Evolutionary conservation across 2,888 invertebrate species (phyloP).

Genomic region (Drosophila tripunctata): DNA sequence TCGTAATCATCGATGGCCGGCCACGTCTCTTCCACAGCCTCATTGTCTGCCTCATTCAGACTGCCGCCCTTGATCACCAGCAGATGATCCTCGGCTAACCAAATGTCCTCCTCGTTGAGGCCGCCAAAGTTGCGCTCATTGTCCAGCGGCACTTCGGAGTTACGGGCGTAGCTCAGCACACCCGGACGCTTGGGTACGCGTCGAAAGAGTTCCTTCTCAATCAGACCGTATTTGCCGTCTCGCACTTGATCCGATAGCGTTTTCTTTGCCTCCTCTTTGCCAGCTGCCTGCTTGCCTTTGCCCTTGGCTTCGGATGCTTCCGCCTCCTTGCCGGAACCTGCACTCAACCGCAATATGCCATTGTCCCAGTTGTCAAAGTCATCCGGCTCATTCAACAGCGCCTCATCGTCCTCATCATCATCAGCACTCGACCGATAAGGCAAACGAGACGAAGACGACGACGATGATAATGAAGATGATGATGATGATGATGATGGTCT

Average conservation of each 20-base stretch:
- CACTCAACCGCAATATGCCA: conserved; percentile 88
- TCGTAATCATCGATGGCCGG: conserved; percentile 93
- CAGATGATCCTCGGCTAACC: conserved; percentile 95
- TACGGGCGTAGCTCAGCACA: conserved; percentile 91
- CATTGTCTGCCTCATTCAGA: conserved; percentile 84
- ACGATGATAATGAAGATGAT: background rate
- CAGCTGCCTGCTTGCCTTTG: conserved; percentile 74
- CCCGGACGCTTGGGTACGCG: conserved; percentile 90
- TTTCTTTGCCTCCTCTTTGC: conserved; percentile 90
- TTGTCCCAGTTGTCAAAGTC: conserved; percentile 87
- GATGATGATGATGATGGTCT: conserved; percentile 22
- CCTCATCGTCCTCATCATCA: conserved; percentile 79
- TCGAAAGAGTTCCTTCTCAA: conserved; percentile 92
- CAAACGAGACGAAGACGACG: conserved; percentile 1
- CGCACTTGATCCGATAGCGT: conserved; percentile 95
- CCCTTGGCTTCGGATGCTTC: conserved; percentile 78
- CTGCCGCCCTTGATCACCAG: conserved; percentile 92
- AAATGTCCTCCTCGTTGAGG: conserved; percentile 92
- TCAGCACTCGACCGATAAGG: conserved; percentile 49
- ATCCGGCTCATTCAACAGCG: conserved; percentile 81
- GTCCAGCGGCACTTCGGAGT: conserved; percentile 92
- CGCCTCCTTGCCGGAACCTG: conserved; percentile 88
- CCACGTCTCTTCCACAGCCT: conserved; percentile 86
- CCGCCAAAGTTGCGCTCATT: conserved; percentile 92
- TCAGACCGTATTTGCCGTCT: conserved; percentile 95